Conservation (phyloP, 2,797 vertebrate genomes). For the Lophius americanus region DNA sequence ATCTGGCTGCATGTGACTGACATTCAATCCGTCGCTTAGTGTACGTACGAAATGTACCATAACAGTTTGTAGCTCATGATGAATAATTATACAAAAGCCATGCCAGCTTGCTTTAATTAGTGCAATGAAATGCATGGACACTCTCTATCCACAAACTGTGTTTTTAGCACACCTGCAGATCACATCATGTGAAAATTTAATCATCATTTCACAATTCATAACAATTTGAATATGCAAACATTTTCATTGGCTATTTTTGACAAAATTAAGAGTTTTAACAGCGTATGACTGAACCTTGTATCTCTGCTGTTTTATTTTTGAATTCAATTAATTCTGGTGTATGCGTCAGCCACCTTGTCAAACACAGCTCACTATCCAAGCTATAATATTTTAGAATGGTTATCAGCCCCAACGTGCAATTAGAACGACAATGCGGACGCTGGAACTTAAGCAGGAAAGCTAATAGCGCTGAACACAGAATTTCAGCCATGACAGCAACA, state of each 20-base stretch:
- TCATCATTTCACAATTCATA: not conserved
- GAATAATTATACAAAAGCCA: constrained; percentile 35
- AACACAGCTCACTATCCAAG: not conserved
- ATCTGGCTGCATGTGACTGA: constrained; percentile 9
- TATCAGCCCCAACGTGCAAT: constrained; percentile 31
- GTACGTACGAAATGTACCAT: constrained; percentile 57
- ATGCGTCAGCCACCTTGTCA: not conserved
- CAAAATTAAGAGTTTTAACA: not conserved
- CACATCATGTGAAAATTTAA: constrained; percentile 51
- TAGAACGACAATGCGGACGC: constrained; percentile 26
- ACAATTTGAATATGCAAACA: not conserved
- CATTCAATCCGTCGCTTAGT: constrained; percentile 13
- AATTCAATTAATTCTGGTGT: too few species aligned
- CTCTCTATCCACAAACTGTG: constrained; percentile 32
- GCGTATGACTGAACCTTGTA: not conserved
- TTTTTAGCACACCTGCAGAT: constrained; percentile 38
- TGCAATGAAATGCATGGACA: constrained; percentile 35
- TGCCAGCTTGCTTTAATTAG: constrained; percentile 34
- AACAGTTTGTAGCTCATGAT: constrained; percentile 52
- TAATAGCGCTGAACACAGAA: constrained; percentile 41
- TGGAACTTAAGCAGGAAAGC: constrained; percentile 41
- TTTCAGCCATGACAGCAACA: constrained; percentile 25
- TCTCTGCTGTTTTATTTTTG: not conserved
- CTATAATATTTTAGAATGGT: constrained; percentile 28
- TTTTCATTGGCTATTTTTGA: not conserved